Evolutionary conservation across 1,140 invertebrate genomes (phyloP).

Genomic region (Calliopsis andreniformis): DNA sequence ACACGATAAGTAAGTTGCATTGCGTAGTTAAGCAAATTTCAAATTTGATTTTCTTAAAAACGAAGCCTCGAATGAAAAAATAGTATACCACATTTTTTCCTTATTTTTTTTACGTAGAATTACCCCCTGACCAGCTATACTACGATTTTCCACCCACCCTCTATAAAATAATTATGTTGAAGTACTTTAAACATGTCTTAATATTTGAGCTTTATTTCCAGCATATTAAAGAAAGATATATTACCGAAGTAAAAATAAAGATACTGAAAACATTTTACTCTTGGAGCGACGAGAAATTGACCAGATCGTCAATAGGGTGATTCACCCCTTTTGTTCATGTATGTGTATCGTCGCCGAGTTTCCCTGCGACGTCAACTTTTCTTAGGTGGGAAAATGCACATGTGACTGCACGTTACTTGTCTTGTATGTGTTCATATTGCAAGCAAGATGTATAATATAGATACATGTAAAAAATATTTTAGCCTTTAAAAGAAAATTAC

Average conservation of each 20-base stretch:
- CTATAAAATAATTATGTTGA: too few relatives aligned
- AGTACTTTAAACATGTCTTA: not conserved
- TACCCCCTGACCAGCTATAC: too few relatives aligned
- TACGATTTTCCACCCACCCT: too few relatives aligned
- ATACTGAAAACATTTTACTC: not conserved
- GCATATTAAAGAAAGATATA: not conserved
- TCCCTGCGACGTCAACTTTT: slow-evolving; percentile 23
- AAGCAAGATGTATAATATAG: not conserved
- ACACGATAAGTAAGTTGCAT: too few relatives aligned
- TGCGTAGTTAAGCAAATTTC: too few relatives aligned
- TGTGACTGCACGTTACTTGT: slow-evolving; percentile 2
- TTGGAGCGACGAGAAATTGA: not conserved
- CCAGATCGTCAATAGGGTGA: slow-evolving; percentile 3
- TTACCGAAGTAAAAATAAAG: not conserved
- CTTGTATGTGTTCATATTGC: slow-evolving; percentile 3
- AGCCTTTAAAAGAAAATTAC: not conserved
- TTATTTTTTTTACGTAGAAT: too few relatives aligned
- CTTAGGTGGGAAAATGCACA: slow-evolving; percentile 43
- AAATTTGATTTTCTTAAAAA: too few relatives aligned
- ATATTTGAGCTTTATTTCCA: too few relatives aligned
- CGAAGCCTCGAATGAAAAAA: too few relatives aligned
- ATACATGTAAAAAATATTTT: not conserved
- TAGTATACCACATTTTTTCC: too few relatives aligned
- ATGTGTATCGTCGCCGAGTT: slow-evolving; percentile 15
- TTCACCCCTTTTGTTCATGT: slow-evolving; percentile 37